A percentile compares a stretch with the other conserved stretches of the same genome.
Evolutionary conservation across 2,797 vertebrate species (phyloP).

Genomic region (Gorsachius magnificus): DNA sequence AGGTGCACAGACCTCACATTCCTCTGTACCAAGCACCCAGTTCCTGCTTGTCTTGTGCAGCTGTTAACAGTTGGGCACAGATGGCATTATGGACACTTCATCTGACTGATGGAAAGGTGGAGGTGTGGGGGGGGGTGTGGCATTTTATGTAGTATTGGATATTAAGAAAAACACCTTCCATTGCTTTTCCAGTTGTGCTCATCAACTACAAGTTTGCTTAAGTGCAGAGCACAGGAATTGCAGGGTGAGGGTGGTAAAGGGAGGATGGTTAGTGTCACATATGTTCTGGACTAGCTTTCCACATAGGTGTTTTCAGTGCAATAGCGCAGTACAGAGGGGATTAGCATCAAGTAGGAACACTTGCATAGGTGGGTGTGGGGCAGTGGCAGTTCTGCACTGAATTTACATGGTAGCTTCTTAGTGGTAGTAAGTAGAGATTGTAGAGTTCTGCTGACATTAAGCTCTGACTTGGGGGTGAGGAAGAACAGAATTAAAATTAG

Average conservation of each 20-base stretch:
- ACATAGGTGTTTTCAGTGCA: neutral
- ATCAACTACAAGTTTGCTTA: neutral
- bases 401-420: neutral
- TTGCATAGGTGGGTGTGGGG: neutral
- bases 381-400: neutral
- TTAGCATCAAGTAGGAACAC: neutral
- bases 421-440: neutral
- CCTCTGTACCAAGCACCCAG: neutral
- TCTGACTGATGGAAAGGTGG: neutral
- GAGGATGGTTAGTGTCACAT: neutral
- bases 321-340: neutral
- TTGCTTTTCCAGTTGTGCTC: neutral
- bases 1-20: neutral
- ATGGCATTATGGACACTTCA: neutral
- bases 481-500: neutral
- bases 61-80: neutral
- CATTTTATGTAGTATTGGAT: neutral
- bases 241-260: neutral
- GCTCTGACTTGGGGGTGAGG: neutral
- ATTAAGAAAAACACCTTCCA: neutral
- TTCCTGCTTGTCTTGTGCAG: neutral
- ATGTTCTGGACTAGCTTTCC: neutral
- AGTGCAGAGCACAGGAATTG: neutral
- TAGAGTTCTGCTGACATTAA: neutral
- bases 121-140: fast-evolving